Conservation (phyloP, 2,113 vertebrate genomes). For the Myotis davidii region DNA sequence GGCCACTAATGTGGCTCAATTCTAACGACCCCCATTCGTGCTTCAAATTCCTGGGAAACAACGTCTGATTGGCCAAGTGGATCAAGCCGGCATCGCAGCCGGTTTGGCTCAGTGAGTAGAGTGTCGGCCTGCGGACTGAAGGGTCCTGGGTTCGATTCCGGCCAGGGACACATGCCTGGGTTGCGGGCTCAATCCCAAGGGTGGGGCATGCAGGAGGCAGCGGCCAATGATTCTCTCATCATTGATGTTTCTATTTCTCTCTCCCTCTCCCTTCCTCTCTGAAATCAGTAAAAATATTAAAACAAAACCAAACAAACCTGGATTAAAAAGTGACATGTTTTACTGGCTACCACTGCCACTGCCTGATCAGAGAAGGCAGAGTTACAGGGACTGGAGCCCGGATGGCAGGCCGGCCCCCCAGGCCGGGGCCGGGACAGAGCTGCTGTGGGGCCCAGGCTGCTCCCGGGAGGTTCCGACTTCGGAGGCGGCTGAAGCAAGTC, state of each 20-base stretch:
- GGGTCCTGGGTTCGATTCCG: too few relatives aligned
- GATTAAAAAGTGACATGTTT: background rate
- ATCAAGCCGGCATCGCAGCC: background rate
- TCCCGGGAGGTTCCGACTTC: background rate
- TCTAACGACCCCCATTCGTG: background rate
- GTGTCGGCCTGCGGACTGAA: too few relatives aligned
- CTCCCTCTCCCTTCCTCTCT: too few relatives aligned
- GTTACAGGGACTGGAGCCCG: background rate
- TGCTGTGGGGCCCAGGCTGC: too few relatives aligned
- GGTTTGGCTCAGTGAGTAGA: too few relatives aligned
- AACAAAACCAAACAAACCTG: background rate
- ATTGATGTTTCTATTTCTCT: too few relatives aligned
- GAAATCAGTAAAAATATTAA: too few relatives aligned
- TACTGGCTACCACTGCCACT: background rate
- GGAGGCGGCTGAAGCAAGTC: background rate
- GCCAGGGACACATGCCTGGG: too few relatives aligned
- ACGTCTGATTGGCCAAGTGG: background rate
- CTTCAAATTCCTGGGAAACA: background rate
- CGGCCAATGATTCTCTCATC: too few relatives aligned
- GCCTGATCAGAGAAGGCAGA: background rate
- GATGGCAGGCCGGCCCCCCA: background rate
- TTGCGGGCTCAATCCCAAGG: too few relatives aligned
- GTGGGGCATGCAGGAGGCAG: too few relatives aligned
- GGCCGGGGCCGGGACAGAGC: background rate
- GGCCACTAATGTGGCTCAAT: background rate